Evolutionary conservation across 1,140 invertebrate genomes (phyloP).

Genomic region (Lasioglossum albipes): DNA sequence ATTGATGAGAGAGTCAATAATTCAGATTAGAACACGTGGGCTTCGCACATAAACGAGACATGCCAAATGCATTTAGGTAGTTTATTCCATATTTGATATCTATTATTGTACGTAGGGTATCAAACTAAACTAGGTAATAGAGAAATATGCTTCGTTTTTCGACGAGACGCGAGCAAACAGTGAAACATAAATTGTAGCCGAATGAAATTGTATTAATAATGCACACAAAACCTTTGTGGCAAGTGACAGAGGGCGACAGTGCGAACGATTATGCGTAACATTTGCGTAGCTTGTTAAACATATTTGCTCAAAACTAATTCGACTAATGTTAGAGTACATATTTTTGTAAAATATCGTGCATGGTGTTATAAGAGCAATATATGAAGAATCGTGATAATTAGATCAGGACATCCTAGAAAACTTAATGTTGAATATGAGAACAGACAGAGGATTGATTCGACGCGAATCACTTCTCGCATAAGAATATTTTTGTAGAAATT

Average conservation of each 20-base stretch:
- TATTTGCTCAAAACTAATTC: slow-evolving; percentile 60
- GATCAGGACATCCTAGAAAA: slow-evolving; percentile 33
- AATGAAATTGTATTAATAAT: slow-evolving; percentile 40
- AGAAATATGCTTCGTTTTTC: slow-evolving; percentile 46
- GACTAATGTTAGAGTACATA: slow-evolving; percentile 60
- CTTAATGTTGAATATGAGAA: slow-evolving; percentile 5
- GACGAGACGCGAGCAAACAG: slow-evolving; percentile 25
- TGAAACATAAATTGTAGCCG: slow-evolving; percentile 31
- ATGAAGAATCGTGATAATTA: slow-evolving; percentile 32
- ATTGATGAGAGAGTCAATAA: slow-evolving; percentile 25
- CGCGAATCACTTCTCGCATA: slow-evolving; percentile 36
- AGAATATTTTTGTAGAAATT: slow-evolving; percentile 72
- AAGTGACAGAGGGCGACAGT: slow-evolving; percentile 59
- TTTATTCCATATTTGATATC: slow-evolving; percentile 66
- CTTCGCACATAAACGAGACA: slow-evolving; percentile 60
- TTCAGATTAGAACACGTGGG: slow-evolving; percentile 36
- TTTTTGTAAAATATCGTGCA: slow-evolving; percentile 69
- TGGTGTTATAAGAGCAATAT: slow-evolving; percentile 61
- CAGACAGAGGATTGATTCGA: slow-evolving; percentile 45
- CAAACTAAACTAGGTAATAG: slow-evolving; percentile 37
- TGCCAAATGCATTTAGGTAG: slow-evolving; percentile 75
- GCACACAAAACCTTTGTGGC: slow-evolving; percentile 32
- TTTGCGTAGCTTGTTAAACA: slow-evolving; percentile 38
- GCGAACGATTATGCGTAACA: slow-evolving; percentile 20
- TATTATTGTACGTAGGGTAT: slow-evolving; percentile 50